These are phyloP conservation scores for Cyprinodon tularosa DNA, from an alignment of 2,113 vertebrate species.

Conservation along the genomic window DNA sequence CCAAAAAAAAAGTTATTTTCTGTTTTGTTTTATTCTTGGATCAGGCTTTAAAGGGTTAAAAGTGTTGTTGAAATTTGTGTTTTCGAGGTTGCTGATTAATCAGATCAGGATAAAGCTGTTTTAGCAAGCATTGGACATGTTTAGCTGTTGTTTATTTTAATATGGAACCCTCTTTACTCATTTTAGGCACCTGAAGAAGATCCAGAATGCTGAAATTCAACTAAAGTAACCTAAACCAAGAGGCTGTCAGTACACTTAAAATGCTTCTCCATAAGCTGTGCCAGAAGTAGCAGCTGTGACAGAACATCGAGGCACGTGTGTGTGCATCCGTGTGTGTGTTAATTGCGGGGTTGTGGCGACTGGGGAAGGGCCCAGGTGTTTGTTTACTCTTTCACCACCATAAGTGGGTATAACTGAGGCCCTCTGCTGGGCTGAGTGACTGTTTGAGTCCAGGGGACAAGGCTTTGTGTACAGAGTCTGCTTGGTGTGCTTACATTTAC, in stretches of 20 bases:
- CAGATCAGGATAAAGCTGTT: constrained; percentile 1
- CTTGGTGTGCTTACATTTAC: constrained; percentile 57
- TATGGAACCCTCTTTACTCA: not conserved
- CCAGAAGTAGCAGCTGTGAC: constrained; percentile 53
- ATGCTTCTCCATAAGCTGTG: constrained; percentile 33
- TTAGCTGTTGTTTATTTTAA: constrained; percentile 11
- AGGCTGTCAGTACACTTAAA: constrained; percentile 30
- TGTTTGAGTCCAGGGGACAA: constrained; percentile 26
- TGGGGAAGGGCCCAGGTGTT: constrained; percentile 66
- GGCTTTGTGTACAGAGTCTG: constrained; percentile 65
- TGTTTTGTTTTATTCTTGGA: too few relatives aligned
- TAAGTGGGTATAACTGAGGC: constrained; percentile 59
- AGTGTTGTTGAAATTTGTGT: constrained; percentile 7
- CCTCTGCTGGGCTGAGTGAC: constrained; percentile 27
- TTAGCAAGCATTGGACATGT: constrained; percentile 1
- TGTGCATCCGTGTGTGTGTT: constrained; percentile 18
- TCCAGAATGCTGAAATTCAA: constrained; percentile 22
- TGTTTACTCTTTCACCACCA: constrained; percentile 66
- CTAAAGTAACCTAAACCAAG: constrained; percentile 42
- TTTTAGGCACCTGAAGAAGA: constrained; percentile 23
- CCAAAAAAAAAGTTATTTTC: too few relatives aligned
- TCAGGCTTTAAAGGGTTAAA: not conserved
- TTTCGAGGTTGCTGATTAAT: constrained; percentile 11
- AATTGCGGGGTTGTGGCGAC: constrained; percentile 45
- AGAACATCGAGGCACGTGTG: constrained; percentile 15